Evolutionary conservation across 2,888 invertebrate species (phyloP), one percentile per base, ranked within the genome.

Genomic region (Corbicula japonica): DNA sequence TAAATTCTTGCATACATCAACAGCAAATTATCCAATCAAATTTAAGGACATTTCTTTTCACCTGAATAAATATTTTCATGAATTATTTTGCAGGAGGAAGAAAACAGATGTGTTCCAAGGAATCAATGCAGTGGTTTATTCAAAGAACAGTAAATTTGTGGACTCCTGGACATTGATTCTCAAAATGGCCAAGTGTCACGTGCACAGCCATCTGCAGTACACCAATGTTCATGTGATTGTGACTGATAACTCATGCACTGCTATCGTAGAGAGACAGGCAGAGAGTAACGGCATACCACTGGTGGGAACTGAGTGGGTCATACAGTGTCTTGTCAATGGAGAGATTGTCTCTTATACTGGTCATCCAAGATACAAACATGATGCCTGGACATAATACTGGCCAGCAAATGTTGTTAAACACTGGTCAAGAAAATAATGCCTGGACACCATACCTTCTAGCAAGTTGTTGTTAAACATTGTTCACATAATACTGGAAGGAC

Each of bases 271-370:
- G 30, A 90, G 93, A 21, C 93, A 93, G 74, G 96, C 96, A 0
- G 94, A 94, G 69, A 94, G 95, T 65, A 95, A 95, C 87, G 94
- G 85, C n/a, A 87, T 93, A n/a, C 96, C 96, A 0, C 70, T 96
- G 0, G 95, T 96, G 0, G 95, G 96, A 0, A 95, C 96, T 0
- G 95, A 95, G 1, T 96, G 96, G 96, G 94, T 96, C 0, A 94
- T 95, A 4, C 96, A 96, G 87, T 95, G 95, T 85, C 93, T 96
- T 46, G 95, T 96, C 76, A 95, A 95, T 86, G 95, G 95, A 1
- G 94, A 94, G 69, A 92, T 94, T 41, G 92, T 93, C 46, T 74
- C 72, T 32, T 87, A 81, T 62, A 63, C 56, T 6, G 89, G 83
- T 12, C 92, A 92, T 81, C 86, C 86, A 0, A 84, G 86, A 71